phyloP scores from a whole-genome alignment of 2,888 invertebrate species.

The Bibio marci region DNA sequence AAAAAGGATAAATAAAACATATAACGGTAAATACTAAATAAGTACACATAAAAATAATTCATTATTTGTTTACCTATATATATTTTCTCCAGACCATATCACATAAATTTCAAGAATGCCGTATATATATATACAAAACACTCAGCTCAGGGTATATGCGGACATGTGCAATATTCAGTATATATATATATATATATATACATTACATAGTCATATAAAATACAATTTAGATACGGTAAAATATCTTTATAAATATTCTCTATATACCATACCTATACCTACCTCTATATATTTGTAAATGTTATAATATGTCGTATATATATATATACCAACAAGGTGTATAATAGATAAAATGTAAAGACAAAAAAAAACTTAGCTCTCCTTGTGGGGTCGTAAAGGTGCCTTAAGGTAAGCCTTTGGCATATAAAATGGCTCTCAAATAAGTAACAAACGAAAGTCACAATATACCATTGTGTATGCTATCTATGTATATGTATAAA shows the following conservation, averaged over 20 bases:
- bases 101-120: conserved; percentile 7
- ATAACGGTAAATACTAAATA: too few relatives aligned
- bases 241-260: too few relatives aligned
- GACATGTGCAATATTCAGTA: neutral
- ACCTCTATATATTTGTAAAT: neutral
- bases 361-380: conserved; percentile 6
- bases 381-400: conserved; percentile 12
- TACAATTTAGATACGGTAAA: neutral
- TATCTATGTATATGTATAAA: too few relatives aligned
- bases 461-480: too few relatives aligned
- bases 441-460: conserved; percentile 10
- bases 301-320: neutral
- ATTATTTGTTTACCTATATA: conserved; percentile 10
- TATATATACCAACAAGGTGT: neutral
- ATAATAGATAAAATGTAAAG: neutral
- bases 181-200: neutral
- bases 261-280: too few relatives aligned
- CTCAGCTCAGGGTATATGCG: neutral
- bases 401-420: conserved; percentile 10
- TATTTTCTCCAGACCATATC: conserved; percentile 9
- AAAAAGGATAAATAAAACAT: too few relatives aligned
- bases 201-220: neutral
- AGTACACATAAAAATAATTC: too few relatives aligned
- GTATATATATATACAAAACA: neutral
- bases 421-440: conserved; percentile 12